phyloP scores from a whole-genome alignment of 2,113 vertebrate genomes.

The Phrynosoma platyrhinos region DNA sequence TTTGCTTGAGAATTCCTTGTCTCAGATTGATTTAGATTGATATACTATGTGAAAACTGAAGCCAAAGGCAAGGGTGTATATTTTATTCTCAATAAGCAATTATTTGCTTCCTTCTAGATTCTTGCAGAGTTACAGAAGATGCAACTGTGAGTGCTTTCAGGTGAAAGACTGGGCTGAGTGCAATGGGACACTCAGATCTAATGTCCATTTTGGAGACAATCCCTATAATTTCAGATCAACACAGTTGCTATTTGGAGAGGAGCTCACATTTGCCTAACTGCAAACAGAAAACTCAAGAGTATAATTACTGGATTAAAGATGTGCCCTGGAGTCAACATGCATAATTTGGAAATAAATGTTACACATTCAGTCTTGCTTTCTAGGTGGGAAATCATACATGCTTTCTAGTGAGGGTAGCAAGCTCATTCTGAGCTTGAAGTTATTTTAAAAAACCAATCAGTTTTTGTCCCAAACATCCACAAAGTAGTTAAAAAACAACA shows the following conservation, averaged over 20 bases:
- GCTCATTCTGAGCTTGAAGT: neutral
- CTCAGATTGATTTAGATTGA: neutral
- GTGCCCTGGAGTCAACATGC: slow-evolving; percentile 71
- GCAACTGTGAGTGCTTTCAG: rapidly evolving
- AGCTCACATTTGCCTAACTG: slow-evolving; percentile 79
- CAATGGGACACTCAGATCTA: neutral
- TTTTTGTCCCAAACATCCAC: too few relatives aligned
- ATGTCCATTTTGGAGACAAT: slow-evolving; percentile 61
- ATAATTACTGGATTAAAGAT: slow-evolving; percentile 77
- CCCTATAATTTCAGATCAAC: slow-evolving; percentile 76
- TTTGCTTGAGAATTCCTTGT: neutral
- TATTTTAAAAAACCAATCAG: too few relatives aligned
- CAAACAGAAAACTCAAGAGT: slow-evolving; percentile 76
- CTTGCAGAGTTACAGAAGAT: slow-evolving; percentile 24
- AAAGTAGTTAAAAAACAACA: too few relatives aligned
- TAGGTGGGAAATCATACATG: neutral
- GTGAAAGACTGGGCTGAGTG: neutral
- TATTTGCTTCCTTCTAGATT: neutral
- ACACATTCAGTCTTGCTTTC: slow-evolving; percentile 73
- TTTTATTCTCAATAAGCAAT: slow-evolving; percentile 10
- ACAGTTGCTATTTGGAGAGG: slow-evolving; percentile 72
- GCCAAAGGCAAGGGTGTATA: neutral
- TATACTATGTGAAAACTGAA: neutral
- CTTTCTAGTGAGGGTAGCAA: neutral
- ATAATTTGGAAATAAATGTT: slow-evolving; percentile 76